Percentiles rank a stretch among this genome's conserved stretches.
These are phyloP conservation scores for Poecile montanus DNA, from an alignment of 2,797 vertebrate species.

Conservation along the genomic window DNA sequence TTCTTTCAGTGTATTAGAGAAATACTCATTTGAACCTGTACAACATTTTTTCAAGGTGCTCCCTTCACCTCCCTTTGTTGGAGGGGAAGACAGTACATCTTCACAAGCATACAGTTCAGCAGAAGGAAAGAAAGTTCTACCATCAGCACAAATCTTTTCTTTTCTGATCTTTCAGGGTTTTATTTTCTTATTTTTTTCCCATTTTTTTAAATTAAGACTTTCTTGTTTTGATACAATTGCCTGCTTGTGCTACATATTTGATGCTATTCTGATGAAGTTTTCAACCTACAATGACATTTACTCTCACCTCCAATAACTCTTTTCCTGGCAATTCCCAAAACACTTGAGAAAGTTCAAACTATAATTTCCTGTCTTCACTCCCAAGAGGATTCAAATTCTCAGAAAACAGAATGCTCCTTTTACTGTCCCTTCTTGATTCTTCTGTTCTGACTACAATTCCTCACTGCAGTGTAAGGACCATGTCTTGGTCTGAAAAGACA, in stretches of 20 bases:
- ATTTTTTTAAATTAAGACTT: not conserved
- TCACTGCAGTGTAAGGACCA: not conserved
- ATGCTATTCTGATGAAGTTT: not conserved
- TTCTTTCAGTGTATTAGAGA: not conserved
- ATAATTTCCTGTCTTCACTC: not conserved
- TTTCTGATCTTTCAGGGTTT: not conserved
- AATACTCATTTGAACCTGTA: not conserved
- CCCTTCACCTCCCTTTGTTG: not conserved
- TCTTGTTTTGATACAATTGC: not conserved
- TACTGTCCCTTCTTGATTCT: not conserved
- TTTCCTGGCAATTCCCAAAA: not conserved
- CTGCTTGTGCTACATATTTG: not conserved
- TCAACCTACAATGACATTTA: not conserved
- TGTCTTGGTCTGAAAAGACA: too few relatives aligned
- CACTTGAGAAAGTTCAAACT: not conserved
- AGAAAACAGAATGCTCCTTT: not conserved
- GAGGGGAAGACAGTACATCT: not conserved
- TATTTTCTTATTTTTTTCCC: rapidly evolving
- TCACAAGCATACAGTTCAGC: not conserved
- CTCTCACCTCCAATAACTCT: not conserved
- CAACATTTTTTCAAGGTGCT: not conserved
- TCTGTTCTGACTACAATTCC: not conserved
- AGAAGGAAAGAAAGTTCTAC: not conserved
- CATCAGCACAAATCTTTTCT: not conserved
- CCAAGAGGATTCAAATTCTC: not conserved